Base-by-base conservation (phyloP, 2,888 invertebrate genomes). In the Timema cristinae region DNA sequence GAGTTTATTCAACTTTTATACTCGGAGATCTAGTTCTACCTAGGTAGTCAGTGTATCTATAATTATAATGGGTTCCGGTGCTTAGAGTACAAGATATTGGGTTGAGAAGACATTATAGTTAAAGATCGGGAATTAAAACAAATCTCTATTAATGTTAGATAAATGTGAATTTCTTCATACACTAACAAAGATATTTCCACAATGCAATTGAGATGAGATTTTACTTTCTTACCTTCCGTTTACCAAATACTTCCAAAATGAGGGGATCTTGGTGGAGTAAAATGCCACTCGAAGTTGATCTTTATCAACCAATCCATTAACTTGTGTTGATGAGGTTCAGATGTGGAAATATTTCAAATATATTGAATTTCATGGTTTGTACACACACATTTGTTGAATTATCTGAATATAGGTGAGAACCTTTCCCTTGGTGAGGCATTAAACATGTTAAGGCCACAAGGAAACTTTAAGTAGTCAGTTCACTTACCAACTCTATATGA, bases 161-260 rank as follows among this genome's bases (percentile, higher is more conserved):
- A 59, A 7, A 13, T 56, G 56, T 5, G 16, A 1, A 56, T 9
- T 13, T 80, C 2, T 78, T 59, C 6, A 67, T 75, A 7, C 74
- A 49, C 5, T 76, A 74, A 0, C 78, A 77, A 7, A 79, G 66
- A 0, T 78, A 73, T 15, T 78, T 16, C 56, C 7, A 56, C n/a
- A 9, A 56, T 16, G n/a, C 7, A 71, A 15, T 75, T 75, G 0
- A 81, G 67, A 71, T 80, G 79, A 71, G 75, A n/a, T n/a, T n/a
- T n/a, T n/a, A n/a, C n/a, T n/a, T n/a, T 75, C 73, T 81, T 82
- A 0, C 77, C 73, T 2, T 77, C 78, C 0, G 79, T 77, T 72
- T 81, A 80, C 79, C 80, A 81, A 6, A 80, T 68, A 2, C 80
- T 80, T 2, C 81, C 80, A 63, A 79, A 78, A 69, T 81, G 79